These are phyloP conservation scores for Phoebastria nigripes DNA, from an alignment of 2,797 vertebrate genomes.

Conservation along the genomic window DNA sequence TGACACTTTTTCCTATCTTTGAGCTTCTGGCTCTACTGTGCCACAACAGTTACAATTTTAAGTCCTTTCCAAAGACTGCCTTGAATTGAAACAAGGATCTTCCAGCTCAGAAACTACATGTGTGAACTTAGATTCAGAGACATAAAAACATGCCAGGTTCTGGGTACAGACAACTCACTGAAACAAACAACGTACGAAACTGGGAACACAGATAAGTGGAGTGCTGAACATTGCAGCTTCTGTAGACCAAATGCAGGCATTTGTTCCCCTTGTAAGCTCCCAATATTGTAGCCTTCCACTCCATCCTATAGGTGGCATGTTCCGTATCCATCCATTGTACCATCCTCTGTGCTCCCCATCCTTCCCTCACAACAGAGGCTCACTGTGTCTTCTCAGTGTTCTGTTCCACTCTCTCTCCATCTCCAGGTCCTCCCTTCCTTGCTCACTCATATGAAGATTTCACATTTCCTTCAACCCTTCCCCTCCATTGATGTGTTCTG, in stretches of 20 bases:
- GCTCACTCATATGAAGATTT: not conserved
- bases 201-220: not conserved
- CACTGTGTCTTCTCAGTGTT: not conserved
- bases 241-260: not conserved
- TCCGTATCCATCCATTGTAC: not conserved
- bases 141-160: accelerated
- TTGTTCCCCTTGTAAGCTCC: not conserved
- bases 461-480: not conserved
- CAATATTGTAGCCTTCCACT: not conserved
- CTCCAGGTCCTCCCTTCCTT: not conserved
- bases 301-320: not conserved
- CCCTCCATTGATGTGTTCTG: not conserved
- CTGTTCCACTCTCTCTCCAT: not conserved
- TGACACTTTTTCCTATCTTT: not conserved
- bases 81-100: not conserved
- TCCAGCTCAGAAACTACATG: not conserved
- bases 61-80: not conserved
- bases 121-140: not conserved
- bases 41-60: not conserved
- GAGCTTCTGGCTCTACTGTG: not conserved
- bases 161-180: not conserved
- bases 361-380: not conserved
- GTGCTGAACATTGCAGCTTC: not conserved
- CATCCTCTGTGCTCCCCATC: not conserved
- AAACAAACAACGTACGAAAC: accelerated